Evolutionary conservation across 2,888 invertebrate species (phyloP).

Genomic region (Spodoptera exigua): DNA sequence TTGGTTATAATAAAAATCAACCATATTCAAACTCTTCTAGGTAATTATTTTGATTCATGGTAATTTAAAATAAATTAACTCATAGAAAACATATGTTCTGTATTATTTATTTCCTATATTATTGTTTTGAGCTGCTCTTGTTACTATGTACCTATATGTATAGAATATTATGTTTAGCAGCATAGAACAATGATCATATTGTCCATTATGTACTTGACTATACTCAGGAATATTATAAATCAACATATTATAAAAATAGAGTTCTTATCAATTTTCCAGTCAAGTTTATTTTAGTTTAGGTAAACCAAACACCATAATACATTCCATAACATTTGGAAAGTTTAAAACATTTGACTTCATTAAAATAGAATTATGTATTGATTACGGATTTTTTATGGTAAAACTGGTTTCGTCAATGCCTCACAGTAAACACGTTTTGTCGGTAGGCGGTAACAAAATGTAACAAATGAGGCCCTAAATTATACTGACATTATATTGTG

Average conservation of each 20-base stretch:
- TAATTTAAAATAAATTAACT: too few relatives aligned
- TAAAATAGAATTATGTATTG: conserved; percentile 32
- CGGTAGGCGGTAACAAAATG: conserved; percentile 1
- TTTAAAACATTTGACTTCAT: conserved; percentile 26
- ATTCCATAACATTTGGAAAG: conserved; percentile 1
- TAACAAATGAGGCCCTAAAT: conserved; percentile 7
- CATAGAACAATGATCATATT: not conserved
- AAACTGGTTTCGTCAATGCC: conserved; percentile 49
- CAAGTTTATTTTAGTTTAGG: not conserved
- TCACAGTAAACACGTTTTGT: conserved; percentile 21
- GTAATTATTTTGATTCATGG: too few relatives aligned
- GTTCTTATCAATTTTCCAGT: conserved; percentile 2
- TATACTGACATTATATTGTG: not conserved
- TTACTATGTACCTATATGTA: too few relatives aligned
- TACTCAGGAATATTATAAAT: not conserved
- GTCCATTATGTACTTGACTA: not conserved
- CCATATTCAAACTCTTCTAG: too few relatives aligned
- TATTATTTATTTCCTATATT: too few relatives aligned
- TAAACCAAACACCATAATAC: not conserved
- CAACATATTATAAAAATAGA: conserved; percentile 2
- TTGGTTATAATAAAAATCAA: too few relatives aligned
- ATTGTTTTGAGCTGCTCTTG: too few relatives aligned
- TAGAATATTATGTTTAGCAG: too few relatives aligned
- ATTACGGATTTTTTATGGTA: conserved; percentile 35
- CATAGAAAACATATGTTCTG: too few relatives aligned